Conservation (phyloP, 2,797 vertebrate species). For the Tenualosa ilisha region DNA sequence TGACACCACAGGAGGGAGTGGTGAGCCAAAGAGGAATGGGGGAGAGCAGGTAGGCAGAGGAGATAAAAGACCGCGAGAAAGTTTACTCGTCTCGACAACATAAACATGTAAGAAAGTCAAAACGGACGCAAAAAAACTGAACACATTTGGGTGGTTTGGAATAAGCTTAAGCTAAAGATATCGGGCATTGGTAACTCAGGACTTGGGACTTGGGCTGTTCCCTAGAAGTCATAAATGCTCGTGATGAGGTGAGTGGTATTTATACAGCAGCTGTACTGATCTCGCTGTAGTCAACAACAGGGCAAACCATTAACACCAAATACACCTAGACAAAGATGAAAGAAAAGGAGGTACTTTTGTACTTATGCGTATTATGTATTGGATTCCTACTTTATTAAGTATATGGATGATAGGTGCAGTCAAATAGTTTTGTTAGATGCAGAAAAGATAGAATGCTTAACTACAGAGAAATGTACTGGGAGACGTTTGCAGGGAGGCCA, state of each 20-base stretch:
- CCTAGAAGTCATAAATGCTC: background rate
- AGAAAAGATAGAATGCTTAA: background rate
- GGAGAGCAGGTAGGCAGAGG: conserved; percentile 13
- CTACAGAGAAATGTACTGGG: background rate
- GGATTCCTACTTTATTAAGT: background rate
- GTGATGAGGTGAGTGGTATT: conserved; percentile 12
- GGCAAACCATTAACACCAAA: background rate
- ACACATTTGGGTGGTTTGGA: conserved; percentile 41
- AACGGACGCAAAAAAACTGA: background rate
- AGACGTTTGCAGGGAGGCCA: background rate
- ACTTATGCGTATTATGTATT: background rate
- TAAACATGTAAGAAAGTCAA: background rate
- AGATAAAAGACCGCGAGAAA: conserved; percentile 50
- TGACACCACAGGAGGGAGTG: conserved; percentile 60
- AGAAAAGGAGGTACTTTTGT: too few species aligned
- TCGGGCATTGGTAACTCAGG: background rate
- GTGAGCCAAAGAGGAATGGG: conserved; percentile 35
- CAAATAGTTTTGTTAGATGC: background rate
- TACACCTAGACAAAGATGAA: too few species aligned
- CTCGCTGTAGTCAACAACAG: background rate
- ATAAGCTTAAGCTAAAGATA: conserved; percentile 37
- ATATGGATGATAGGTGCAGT: background rate
- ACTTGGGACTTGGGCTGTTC: background rate
- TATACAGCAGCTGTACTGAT: background rate
- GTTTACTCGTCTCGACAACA: background rate